A percentile compares a stretch with the other conserved stretches of the same genome.
Conservation (phyloP, 2,113 vertebrate species). For the Smithornis capensis region DNA sequence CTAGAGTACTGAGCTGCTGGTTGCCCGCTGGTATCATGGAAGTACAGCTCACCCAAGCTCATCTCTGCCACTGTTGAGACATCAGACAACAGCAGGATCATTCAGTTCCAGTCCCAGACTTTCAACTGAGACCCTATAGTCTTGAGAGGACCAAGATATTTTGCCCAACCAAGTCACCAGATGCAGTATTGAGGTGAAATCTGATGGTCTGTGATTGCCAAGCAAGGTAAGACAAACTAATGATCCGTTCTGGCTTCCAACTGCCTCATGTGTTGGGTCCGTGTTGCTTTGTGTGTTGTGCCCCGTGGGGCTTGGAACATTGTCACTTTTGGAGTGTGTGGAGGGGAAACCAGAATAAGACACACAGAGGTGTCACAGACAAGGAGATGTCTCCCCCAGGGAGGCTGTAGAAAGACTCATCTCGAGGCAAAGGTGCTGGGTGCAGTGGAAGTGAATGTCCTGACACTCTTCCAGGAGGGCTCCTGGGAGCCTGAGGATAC, state of each 20-base stretch:
- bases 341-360: neutral
- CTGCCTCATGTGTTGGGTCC: rapidly evolving
- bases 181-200: neutral
- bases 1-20: neutral
- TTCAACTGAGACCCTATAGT: neutral
- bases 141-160: neutral
- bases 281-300: neutral
- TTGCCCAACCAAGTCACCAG: rapidly evolving
- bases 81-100: neutral
- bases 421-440: neutral
- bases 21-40: neutral
- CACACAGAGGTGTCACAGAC: neutral
- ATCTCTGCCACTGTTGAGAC: neutral
- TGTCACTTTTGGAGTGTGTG: neutral
- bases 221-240: conserved; percentile 28
- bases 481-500: rapidly evolving
- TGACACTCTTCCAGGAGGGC: rapidly evolving
- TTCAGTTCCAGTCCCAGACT: neutral
- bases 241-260: neutral
- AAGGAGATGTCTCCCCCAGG: neutral
- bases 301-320: neutral
- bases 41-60: neutral
- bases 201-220: neutral
- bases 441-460: rapidly evolving
- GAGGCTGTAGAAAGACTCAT: neutral